Evolutionary conservation across 2,888 invertebrate genomes (phyloP), one percentile per base, ranked within the genome.

Genomic region (Andrena marginata): DNA sequence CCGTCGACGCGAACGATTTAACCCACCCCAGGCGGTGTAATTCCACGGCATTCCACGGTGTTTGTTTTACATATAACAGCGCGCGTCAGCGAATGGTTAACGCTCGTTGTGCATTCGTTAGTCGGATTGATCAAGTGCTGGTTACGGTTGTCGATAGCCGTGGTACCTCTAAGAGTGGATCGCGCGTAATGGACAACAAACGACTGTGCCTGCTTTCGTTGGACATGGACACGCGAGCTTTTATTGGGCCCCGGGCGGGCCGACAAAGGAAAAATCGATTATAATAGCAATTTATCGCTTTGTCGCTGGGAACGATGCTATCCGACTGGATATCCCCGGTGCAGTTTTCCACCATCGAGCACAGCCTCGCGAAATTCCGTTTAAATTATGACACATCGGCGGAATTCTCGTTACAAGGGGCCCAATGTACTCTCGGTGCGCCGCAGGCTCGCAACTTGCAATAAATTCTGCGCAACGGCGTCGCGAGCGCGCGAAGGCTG

Each of bases 341-440:
- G n/a, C 29, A 62, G 48, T 80, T 77, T 80, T 77, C 70, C 77
- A 23, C 70, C 13, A 51, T 65, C 42, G 42, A 65, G 62, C 49
- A 35, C 49, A 63, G 67, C n/a, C 48, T 71, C 68, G 29, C 72
- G 73, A 78, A 81, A 73, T 78, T 78, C 64, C 80, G 49, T 54
- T 74, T 70, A 82, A 86, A 82, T 86, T 86, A 86, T 84, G 84
- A 86, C 73, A 74, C 79, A 79, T 74, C 70, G 77, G 56, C 70
- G 81, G 70, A 74, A 86, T 79, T 65, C 72, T 49, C 77, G 70
- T 42, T 73, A 68, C 77, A 70, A 81, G 72, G 31, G 70, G 23
- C 54, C 72, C 54, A 60, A 72, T 63, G 83, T 77, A 48, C 42
- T 62, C 59, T 29, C 60, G 20, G 51, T 42, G 56, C 59, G 72